Base-by-base conservation (phyloP, 64 coral and sea anemone genomes). In the Pocillopora damicornis region DNA sequence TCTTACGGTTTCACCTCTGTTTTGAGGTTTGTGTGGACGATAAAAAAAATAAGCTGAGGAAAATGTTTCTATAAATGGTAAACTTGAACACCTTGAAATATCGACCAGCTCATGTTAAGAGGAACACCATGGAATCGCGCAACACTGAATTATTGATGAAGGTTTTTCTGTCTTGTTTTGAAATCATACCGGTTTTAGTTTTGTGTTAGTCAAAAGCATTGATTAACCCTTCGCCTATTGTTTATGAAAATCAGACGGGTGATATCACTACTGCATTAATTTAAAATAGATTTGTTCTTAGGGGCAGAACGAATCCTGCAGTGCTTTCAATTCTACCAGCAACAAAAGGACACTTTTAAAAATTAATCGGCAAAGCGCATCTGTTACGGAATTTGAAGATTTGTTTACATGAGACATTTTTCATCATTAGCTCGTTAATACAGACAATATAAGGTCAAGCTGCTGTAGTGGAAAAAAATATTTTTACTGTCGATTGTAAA, bases 271-370 rank as follows among this genome's bases (percentile, higher is more conserved):
- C 42, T 51, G 67, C 11, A 71, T 11, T 23, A 71, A 20, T 71
- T 18, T 69, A 71, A 71, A n/a, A n/a, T 4, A 51, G 42, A 51
- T 51, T 51, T 51, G 42, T 51, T 51, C 42, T 51, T 2, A 51
- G 42, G 2, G 42, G 42, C 42, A 51, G 2, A 51, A 2, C 42
- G 42, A 51, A 51, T 37, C 38, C 42, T 72, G 38, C 42, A 42
- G 81, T 42, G 63, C 15, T 72, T 15, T 36, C 8, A 85, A 72
- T 83, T 62, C 61, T 34, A 57, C 37, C 25, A 66, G 63, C 15
- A 81, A 35, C 61, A 63, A 85, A 66, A 85, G 37, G 72, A 83
- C 37, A 83, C 14, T 83, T 85, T 72, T 71, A 85, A 85, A 85
- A 85, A 85, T 85, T 85, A 73, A 85, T 85, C 37, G 65, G 10